Percentiles rank a stretch among this genome's conserved stretches.
These are phyloP conservation scores for Fregata magnificens DNA, from an alignment of 2,113 vertebrate species.

Conservation along the genomic window DNA sequence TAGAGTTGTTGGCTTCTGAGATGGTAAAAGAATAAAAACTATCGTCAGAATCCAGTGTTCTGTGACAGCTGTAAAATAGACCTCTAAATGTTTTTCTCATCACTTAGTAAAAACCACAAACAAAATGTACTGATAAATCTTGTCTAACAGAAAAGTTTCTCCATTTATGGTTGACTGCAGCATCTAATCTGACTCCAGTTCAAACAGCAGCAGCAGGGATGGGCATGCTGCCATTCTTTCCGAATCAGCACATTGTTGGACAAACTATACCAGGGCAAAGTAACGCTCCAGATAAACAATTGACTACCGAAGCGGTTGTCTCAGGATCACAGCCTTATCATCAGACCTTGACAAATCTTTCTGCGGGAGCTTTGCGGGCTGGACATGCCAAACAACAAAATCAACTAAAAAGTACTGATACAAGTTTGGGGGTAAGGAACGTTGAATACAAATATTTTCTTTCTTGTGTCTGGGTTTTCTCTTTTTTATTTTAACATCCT, in stretches of 20 bases:
- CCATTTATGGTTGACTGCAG: slow-evolving; percentile 70
- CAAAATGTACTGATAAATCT: background rate
- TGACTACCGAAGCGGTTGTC: slow-evolving; percentile 60
- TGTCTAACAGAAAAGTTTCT: background rate
- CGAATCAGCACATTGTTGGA: slow-evolving; percentile 70
- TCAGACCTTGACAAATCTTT: slow-evolving; percentile 69
- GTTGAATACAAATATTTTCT: background rate
- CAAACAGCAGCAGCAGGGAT: slow-evolving; percentile 71
- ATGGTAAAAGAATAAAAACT: background rate
- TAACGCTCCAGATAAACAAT: slow-evolving; percentile 74
- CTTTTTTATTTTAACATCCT: background rate
- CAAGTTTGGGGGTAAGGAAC: slow-evolving; percentile 73
- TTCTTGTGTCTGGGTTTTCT: background rate
- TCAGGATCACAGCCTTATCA: slow-evolving; percentile 75
- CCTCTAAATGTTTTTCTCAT: background rate
- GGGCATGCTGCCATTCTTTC: slow-evolving; percentile 82
- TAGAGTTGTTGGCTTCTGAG: background rate
- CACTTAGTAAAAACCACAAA: background rate
- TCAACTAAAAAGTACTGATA: slow-evolving; percentile 65
- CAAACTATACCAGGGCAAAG: slow-evolving; percentile 61
- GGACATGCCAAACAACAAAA: slow-evolving; percentile 58
- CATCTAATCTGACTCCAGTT: slow-evolving; percentile 66
- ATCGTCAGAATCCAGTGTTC: background rate
- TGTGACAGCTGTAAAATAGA: background rate
- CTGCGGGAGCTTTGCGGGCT: slow-evolving; percentile 62